phyloP scores from a whole-genome alignment of 2,113 vertebrate genomes.

The Lasiurus cinereus region DNA sequence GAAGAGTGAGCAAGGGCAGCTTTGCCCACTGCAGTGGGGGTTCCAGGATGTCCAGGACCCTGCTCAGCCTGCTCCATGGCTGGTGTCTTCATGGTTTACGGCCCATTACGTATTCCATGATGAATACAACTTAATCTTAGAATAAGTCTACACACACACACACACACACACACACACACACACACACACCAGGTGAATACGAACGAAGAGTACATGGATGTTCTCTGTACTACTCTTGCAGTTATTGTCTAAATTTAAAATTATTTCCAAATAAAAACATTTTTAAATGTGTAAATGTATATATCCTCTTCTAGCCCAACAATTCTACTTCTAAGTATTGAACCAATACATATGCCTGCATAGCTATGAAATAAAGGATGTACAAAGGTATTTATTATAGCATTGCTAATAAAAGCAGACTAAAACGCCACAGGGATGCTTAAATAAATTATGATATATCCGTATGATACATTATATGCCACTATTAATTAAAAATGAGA shows the following conservation, averaged over 20 bases:
- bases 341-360: neutral
- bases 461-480: no score
- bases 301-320: neutral
- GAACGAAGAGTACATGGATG: neutral
- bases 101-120: neutral
- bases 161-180: neutral
- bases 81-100: neutral
- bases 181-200: neutral
- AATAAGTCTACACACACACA: neutral
- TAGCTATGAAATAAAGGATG: neutral
- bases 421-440: no score
- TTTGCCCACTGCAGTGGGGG: no score
- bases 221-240: neutral
- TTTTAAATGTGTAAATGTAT: neutral
- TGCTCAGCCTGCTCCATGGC: neutral
- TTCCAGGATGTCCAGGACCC: neutral
- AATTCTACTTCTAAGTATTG: neutral
- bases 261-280: slow-evolving; percentile 41
- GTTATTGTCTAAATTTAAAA: neutral
- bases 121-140: neutral
- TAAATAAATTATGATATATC: no score
- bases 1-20: neutral
- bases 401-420: neutral
- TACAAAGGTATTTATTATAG: neutral
- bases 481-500: no score